phyloP scores from a whole-genome alignment of 2,113 vertebrate genomes.

The Alouatta palliata region DNA sequence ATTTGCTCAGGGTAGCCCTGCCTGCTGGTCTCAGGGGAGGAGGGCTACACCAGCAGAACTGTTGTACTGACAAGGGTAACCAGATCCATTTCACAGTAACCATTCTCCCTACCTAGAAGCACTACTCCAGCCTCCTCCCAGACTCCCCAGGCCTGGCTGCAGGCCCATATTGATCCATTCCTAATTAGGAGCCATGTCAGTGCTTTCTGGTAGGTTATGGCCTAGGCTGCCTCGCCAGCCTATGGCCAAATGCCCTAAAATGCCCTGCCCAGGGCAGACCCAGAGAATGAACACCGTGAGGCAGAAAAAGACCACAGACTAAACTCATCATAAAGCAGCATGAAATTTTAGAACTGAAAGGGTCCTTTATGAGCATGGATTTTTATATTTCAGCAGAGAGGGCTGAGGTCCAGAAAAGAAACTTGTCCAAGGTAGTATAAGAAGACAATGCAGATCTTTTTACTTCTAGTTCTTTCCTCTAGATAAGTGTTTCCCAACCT shows the following conservation, averaged over 20 bases:
- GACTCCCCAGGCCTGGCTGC: neutral
- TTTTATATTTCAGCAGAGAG: constrained; percentile 30
- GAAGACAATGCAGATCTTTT: neutral
- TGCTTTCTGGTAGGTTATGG: constrained; percentile 27
- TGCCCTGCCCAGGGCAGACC: neutral
- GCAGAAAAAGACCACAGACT: neutral
- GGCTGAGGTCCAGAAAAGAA: neutral
- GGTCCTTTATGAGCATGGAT: neutral
- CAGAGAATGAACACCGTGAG: neutral
- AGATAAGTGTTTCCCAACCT: neutral
- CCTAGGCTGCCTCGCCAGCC: neutral
- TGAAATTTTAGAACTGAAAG: constrained; percentile 16
- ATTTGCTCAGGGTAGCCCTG: neutral
- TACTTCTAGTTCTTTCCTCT: constrained; percentile 22
- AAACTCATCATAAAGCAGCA: constrained; percentile 38
- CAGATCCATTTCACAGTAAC: constrained; percentile 53
- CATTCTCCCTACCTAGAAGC: neutral
- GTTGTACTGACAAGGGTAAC: constrained; percentile 33
- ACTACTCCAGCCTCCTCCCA: neutral
- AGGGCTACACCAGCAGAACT: constrained; percentile 23
- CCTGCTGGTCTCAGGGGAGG: neutral
- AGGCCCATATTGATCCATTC: constrained; percentile 34
- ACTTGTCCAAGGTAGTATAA: neutral
- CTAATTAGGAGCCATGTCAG: constrained; percentile 37
- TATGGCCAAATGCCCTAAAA: constrained; percentile 44